These are phyloP conservation scores for Leptodactylus fallax DNA, from an alignment of 2,797 vertebrate genomes.

Conservation along the genomic window DNA sequence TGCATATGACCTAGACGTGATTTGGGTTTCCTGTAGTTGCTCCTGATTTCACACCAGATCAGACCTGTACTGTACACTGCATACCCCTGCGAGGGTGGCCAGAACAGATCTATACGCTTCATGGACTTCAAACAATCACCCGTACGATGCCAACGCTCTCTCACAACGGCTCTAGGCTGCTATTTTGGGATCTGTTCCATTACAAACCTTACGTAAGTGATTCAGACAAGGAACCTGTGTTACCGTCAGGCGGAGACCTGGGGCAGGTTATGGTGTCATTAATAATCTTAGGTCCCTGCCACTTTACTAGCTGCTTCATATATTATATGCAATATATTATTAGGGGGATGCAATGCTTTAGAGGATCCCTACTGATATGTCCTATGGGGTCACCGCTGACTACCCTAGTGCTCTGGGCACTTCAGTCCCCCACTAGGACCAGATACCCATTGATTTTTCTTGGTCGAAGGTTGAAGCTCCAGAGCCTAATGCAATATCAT, in stretches of 20 bases:
- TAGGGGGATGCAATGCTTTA: too few relatives aligned
- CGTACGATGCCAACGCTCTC: neutral
- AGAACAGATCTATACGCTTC: constrained; percentile 5
- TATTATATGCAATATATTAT: too few relatives aligned
- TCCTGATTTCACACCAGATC: neutral
- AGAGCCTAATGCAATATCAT: too few relatives aligned
- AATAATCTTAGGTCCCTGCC: neutral
- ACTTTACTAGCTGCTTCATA: too few relatives aligned
- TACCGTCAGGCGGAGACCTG: neutral
- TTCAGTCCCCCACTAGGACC: too few relatives aligned
- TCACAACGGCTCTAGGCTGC: neutral
- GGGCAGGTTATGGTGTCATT: neutral
- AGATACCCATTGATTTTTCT: too few relatives aligned
- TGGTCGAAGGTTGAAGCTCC: too few relatives aligned
- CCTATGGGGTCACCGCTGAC: too few relatives aligned
- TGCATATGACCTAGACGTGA: neutral
- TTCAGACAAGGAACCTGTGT: neutral
- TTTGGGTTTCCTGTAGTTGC: neutral
- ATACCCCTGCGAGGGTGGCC: neutral
- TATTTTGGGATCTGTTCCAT: constrained; percentile 25
- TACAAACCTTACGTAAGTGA: neutral
- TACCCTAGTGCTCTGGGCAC: too few relatives aligned
- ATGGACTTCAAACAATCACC: neutral
- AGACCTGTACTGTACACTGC: neutral
- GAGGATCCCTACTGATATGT: too few relatives aligned